Evolutionary conservation across 2,888 invertebrate genomes (phyloP).

Genomic region (Drosophila lutescens): DNA sequence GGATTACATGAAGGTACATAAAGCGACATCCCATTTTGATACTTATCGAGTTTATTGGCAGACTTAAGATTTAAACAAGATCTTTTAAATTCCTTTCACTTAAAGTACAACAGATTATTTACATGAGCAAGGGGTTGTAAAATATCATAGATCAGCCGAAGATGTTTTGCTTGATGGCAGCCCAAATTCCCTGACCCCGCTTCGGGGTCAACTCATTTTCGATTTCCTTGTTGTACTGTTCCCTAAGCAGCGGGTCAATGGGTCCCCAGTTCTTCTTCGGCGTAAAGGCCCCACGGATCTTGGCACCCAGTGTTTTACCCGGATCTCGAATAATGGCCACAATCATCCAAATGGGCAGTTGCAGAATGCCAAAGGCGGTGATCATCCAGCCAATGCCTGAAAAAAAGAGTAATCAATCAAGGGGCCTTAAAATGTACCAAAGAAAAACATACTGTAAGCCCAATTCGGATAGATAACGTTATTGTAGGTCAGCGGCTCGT

Average conservation of each 20-base stretch:
- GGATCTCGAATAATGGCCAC: conserved; percentile 81
- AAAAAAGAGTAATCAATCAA: not conserved
- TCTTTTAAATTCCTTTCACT: conserved; percentile 19
- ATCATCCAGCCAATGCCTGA: conserved; percentile 85
- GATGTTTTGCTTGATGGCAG: conserved; percentile 79
- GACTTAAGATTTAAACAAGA: conserved; percentile 42
- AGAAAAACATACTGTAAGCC: conserved; percentile 86
- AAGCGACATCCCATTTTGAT: not conserved
- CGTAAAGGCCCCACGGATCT: conserved; percentile 84
- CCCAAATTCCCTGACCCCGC: conserved; percentile 66
- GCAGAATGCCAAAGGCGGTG: conserved; percentile 85
- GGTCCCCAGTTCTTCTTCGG: conserved; percentile 87
- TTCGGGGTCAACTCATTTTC: conserved; percentile 71
- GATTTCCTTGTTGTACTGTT: conserved; percentile 85
- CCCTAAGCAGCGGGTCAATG: conserved; percentile 84
- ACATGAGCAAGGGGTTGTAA: conserved; percentile 7
- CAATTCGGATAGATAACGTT: conserved; percentile 86
- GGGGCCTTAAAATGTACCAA: accelerated
- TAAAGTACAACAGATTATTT: conserved; percentile 24
- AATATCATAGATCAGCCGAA: conserved; percentile 63
- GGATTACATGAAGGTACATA: not conserved
- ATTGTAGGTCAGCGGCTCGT: conserved; percentile 87
- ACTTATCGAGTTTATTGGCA: conserved; percentile 55
- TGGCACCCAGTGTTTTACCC: conserved; percentile 76
- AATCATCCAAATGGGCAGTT: conserved; percentile 84